Evolutionary conservation across 1,140 invertebrate species (phyloP), one percentile per base, ranked within the genome.

Genomic region (Drosophila varians): DNA sequence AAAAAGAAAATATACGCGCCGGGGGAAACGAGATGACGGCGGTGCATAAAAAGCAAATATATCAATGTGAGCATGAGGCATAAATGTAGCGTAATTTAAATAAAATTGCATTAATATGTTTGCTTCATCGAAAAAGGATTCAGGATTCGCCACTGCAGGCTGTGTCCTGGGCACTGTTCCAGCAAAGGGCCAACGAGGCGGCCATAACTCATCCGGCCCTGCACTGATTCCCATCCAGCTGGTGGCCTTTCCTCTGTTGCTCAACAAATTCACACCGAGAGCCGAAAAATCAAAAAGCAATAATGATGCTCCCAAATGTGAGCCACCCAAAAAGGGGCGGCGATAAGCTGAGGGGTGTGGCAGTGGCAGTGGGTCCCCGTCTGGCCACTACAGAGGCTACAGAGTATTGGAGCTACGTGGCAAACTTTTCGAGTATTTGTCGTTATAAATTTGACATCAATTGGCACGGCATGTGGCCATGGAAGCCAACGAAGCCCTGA

Each of bases 81-180:
- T 83, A 77, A 84, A 77, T 83, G 74, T 84, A 70, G 71, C 65
- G 68, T 83, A 78, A 84, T 84, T 84, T 84, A 84, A 83, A 84
- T 84, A 78, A 84, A 84, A 84, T 84, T 84, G 74, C 79, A 84
- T 84, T 84, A 84, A 84, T 84, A 75, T 84, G 79, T 84, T 84
- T 66, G 64, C 61, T 46, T 58, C 69, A 64, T 31, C 61, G 3
- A 47, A 34, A 28, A 70, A 51, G 34, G 48, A 53, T 26, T 18
- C 61, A 51, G 34, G 48, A 53, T 26, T 18, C 61, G 26, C 52
- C 49, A 45, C 18, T 62, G 71, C 77, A 60, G 70, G 48, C 66
- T 58, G 54, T 61, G 3, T 0, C 11, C 34, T 69, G 64, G 65
- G 65, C 77, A 77, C 69, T 28, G 38, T 68, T 77, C 69, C 75